Evolutionary conservation across 2,113 vertebrate genomes (phyloP).

Genomic region (Chaenocephalus aceratus): DNA sequence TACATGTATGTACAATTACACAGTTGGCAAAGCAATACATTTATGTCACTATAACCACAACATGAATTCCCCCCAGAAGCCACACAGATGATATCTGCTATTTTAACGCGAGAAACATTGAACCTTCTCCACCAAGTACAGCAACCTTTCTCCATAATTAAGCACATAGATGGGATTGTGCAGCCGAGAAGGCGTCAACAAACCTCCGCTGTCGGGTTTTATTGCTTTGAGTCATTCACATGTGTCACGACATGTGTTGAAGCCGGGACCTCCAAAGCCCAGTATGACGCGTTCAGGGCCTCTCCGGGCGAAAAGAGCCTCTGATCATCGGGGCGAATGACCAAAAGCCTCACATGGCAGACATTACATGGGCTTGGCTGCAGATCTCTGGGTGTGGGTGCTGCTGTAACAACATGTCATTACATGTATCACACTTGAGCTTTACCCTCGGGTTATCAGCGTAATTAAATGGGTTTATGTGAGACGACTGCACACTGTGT

Average conservation of each 20-base stretch:
- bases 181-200: constrained; percentile 36
- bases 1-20: constrained; percentile 58
- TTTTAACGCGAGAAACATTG: not conserved
- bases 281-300: constrained; percentile 50
- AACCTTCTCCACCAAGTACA: not conserved
- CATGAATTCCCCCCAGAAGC: constrained; percentile 9
- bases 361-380: constrained; percentile 73
- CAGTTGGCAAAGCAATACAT: not conserved
- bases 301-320: constrained; percentile 35
- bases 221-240: constrained; percentile 51
- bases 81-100: not conserved
- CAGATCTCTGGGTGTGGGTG: constrained; percentile 71
- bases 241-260: constrained; percentile 61
- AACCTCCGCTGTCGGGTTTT: constrained; percentile 52
- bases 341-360: constrained; percentile 71
- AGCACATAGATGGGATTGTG: constrained; percentile 9
- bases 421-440: constrained; percentile 49
- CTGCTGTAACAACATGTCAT: constrained; percentile 70
- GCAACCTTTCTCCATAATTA: not conserved
- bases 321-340: constrained; percentile 57
- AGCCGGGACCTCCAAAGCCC: constrained; percentile 67
- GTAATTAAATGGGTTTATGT: constrained; percentile 6
- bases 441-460: constrained; percentile 23
- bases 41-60: not conserved
- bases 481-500: not conserved